Conservation (phyloP, 2,888 invertebrate genomes). For the Limnephilus lunatus region DNA sequence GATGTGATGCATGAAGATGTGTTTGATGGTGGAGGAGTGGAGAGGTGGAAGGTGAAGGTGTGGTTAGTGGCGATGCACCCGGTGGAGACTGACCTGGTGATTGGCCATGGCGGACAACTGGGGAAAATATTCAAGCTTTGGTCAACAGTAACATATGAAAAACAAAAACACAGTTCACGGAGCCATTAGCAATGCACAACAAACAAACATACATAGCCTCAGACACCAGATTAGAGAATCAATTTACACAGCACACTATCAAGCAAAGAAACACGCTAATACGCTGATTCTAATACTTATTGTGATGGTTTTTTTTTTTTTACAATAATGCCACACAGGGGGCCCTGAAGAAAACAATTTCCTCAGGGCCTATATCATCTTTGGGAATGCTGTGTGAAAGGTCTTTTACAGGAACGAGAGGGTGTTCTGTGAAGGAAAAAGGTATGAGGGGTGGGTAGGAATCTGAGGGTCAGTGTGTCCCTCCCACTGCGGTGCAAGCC, state of each 20-base stretch:
- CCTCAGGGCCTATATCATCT: too few species aligned
- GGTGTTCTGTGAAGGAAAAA: too few species aligned
- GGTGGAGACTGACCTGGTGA: slow-evolving; percentile 77
- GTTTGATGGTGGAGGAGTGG: background rate
- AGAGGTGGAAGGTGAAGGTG: background rate
- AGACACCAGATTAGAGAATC: background rate
- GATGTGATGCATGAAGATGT: slow-evolving; percentile 13
- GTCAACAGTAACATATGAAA: slow-evolving; percentile 40
- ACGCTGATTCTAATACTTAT: too few species aligned
- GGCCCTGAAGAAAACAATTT: too few species aligned
- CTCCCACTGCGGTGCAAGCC: too few species aligned
- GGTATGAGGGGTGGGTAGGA: too few species aligned
- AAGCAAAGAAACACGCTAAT: background rate
- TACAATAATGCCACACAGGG: too few species aligned
- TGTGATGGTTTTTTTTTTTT: too few species aligned
- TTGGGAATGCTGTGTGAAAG: too few species aligned
- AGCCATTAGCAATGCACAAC: slow-evolving; percentile 20
- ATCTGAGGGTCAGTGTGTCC: too few species aligned
- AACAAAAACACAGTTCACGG: slow-evolving; percentile 35
- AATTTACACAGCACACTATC: background rate
- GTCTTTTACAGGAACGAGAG: too few species aligned
- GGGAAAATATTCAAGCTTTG: slow-evolving; percentile 52
- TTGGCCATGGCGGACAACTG: slow-evolving; percentile 85
- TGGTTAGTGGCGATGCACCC: background rate
- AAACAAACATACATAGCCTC: background rate